Conservation (phyloP, 1,140 invertebrate genomes). For the Euura saliciscinereae region DNA sequence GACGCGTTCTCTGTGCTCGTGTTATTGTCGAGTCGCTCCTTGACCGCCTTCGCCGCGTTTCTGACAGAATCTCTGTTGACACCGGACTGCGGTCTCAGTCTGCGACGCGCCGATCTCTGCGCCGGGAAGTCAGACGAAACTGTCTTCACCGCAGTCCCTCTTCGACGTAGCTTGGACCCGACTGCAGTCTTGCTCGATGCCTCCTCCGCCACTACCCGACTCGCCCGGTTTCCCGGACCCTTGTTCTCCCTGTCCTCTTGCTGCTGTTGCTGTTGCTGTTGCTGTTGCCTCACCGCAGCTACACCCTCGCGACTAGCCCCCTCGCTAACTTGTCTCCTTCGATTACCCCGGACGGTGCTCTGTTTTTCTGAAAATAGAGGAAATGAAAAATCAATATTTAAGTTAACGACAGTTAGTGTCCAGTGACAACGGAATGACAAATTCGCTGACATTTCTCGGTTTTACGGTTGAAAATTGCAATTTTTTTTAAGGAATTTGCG, state of each 20-base stretch:
- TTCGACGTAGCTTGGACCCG: constrained; percentile 46
- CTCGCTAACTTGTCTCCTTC: constrained; percentile 47
- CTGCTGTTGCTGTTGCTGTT: constrained; percentile 24
- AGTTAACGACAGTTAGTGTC: too few relatives aligned
- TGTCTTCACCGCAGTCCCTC: constrained; percentile 33
- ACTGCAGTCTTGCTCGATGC: constrained; percentile 30
- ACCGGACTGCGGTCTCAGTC: constrained; percentile 30
- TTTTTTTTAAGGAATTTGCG: too few relatives aligned
- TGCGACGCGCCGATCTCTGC: constrained; percentile 39
- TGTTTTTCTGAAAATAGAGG: constrained; percentile 48
- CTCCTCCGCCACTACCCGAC: constrained; percentile 53
- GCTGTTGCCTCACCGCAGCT: constrained; percentile 13
- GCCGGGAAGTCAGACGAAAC: constrained; percentile 35
- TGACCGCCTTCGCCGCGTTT: not conserved
- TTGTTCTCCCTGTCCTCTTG: constrained; percentile 60
- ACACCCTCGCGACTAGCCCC: constrained; percentile 18
- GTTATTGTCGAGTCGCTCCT: constrained; percentile 16
- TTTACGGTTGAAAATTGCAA: too few relatives aligned
- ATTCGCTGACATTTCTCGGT: too few relatives aligned
- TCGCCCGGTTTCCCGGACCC: constrained; percentile 48
- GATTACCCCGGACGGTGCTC: constrained; percentile 42
- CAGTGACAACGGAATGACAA: not conserved
- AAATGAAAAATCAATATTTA: not conserved
- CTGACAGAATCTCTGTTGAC: constrained; percentile 20
- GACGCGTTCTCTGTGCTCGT: constrained; percentile 28